phyloP scores from a whole-genome alignment of 2,888 invertebrate genomes.

The Drosophila percnosoma region DNA sequence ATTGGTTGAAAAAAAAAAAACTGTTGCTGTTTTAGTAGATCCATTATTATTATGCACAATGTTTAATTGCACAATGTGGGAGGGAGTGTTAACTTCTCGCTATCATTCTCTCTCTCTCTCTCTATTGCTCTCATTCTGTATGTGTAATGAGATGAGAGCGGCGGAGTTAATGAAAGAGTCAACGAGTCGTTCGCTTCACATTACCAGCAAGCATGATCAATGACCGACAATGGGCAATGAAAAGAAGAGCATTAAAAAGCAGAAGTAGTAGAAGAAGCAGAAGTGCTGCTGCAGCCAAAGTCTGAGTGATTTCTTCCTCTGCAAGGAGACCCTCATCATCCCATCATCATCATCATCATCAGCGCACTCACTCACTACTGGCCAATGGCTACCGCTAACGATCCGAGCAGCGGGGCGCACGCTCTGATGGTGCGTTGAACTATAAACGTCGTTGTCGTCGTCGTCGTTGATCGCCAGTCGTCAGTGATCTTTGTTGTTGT shows the following conservation, averaged over 20 bases:
- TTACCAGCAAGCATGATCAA: constrained; percentile 76
- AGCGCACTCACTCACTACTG: constrained; percentile 37
- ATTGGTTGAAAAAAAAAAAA: background rate
- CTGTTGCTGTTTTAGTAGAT: background rate
- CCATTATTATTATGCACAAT: background rate
- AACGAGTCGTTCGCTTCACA: constrained; percentile 71
- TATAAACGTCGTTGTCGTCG: constrained; percentile 75
- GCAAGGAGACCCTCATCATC: constrained; percentile 45
- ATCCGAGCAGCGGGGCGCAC: constrained; percentile 38
- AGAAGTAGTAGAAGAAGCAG: constrained; percentile 14
- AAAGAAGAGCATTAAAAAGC: constrained; percentile 27
- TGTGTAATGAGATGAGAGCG: constrained; percentile 59
- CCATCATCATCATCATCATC: constrained; percentile 7
- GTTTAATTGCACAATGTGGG: background rate
- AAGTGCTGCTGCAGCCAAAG: constrained; percentile 38
- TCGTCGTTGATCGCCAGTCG: constrained; percentile 40
- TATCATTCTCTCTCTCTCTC: constrained; percentile 14
- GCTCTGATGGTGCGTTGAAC: constrained; percentile 80
- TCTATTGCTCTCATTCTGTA: constrained; percentile 5
- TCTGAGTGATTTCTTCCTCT: constrained; percentile 73
- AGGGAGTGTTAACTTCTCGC: background rate
- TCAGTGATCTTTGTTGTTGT: constrained; percentile 42
- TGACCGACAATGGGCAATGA: constrained; percentile 59
- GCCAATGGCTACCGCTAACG: constrained; percentile 69
- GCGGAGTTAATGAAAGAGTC: constrained; percentile 71